Percentiles rank a stretch among this genome's conserved stretches.
Conservation (phyloP, 2,113 vertebrate genomes). For the Onychostruthus taczanowskii region DNA sequence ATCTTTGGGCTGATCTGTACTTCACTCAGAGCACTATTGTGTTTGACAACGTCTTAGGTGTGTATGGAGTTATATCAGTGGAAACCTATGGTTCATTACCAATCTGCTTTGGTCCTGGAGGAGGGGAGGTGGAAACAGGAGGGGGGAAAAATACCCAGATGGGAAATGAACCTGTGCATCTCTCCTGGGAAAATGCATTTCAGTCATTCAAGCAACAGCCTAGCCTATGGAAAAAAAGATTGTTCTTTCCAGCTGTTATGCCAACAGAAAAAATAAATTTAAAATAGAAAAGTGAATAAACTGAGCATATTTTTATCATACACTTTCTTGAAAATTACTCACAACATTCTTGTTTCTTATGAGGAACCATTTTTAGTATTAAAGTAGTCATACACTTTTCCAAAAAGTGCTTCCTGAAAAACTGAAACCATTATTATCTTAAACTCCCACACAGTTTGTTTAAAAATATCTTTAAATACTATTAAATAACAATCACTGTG, state of each 20-base stretch:
- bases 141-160: background rate
- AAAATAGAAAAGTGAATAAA: background rate
- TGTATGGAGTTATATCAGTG: background rate
- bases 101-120: background rate
- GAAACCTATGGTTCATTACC: background rate
- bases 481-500: conserved; percentile 58
- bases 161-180: conserved; percentile 29
- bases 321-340: conserved; percentile 6
- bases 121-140: background rate
- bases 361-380: conserved; percentile 13
- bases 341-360: background rate
- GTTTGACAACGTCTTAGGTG: background rate
- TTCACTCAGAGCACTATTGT: background rate
- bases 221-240: conserved; percentile 6
- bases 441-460: conserved; percentile 58
- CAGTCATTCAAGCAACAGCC: background rate
- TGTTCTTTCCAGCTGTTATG: conserved; percentile 34
- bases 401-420: conserved; percentile 54
- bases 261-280: background rate
- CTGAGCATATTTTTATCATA: conserved; percentile 9
- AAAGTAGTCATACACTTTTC: conserved; percentile 5
- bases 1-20: background rate
- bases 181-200: conserved; percentile 37
- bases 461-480: conserved; percentile 66
- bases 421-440: conserved; percentile 31